phyloP scores from a whole-genome alignment of 1,140 invertebrate species.

The Gonioctena quinquepunctata region DNA sequence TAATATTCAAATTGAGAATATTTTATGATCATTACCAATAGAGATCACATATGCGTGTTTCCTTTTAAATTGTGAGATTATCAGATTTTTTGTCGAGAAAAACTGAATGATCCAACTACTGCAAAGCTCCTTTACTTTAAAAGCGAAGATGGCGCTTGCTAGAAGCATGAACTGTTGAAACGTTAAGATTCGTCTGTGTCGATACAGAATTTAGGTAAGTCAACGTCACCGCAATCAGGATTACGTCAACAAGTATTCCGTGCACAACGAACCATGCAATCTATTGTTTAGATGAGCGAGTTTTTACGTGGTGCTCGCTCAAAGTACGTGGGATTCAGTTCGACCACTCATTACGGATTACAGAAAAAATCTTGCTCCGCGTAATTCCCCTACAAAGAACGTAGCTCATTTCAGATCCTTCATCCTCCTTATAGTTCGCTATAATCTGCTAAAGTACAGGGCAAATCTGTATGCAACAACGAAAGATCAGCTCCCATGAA shows the following conservation, averaged over 20 bases:
- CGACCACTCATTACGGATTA: slow-evolving; percentile 42
- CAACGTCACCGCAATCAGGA: slow-evolving; percentile 39
- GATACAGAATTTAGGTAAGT: slow-evolving; percentile 24
- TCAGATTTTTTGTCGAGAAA: too few relatives aligned
- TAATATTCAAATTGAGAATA: too few relatives aligned
- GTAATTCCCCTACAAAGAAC: slow-evolving; percentile 27
- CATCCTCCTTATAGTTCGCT: slow-evolving; percentile 24
- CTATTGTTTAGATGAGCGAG: slow-evolving; percentile 37
- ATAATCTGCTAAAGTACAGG: slow-evolving; percentile 20
- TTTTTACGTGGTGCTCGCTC: slow-evolving; percentile 30
- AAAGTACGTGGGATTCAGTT: slow-evolving; percentile 29
- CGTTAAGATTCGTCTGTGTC: slow-evolving; percentile 11
- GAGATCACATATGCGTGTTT: too few relatives aligned
- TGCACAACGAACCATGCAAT: slow-evolving; percentile 18
- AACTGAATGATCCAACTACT: background rate
- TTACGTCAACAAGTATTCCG: slow-evolving; percentile 46
- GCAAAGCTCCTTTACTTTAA: background rate
- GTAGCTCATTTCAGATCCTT: slow-evolving; percentile 22
- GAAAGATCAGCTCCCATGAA: too few relatives aligned
- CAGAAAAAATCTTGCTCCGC: slow-evolving; percentile 24
- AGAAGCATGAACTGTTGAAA: background rate
- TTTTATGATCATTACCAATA: too few relatives aligned
- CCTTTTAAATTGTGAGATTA: too few relatives aligned
- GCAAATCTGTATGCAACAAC: background rate
- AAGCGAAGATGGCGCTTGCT: background rate